A percentile compares a stretch with the other conserved stretches of the same genome.
Evolutionary conservation across 2,888 invertebrate species (phyloP).

Genomic region (Brachylomia viminalis): DNA sequence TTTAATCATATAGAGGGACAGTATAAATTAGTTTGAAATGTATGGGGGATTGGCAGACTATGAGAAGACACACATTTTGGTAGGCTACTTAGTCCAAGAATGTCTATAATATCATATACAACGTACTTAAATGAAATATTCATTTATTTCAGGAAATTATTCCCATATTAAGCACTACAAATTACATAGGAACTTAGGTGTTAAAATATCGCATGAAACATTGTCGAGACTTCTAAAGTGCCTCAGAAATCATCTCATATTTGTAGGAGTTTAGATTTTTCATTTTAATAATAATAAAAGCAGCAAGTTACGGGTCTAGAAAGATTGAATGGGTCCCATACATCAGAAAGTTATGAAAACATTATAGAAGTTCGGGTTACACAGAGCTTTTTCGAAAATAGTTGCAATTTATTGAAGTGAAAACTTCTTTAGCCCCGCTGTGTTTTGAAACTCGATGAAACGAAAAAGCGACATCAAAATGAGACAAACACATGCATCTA

Average conservation of each 20-base stretch:
- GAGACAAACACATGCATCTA: no score
- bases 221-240: conserved; percentile 1
- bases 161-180: no score
- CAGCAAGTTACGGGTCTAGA: conserved; percentile 1
- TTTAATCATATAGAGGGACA: neutral
- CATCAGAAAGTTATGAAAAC: conserved; percentile 42
- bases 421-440: no score
- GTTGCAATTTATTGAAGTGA: conserved; percentile 22
- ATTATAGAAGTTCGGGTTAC: conserved; percentile 29
- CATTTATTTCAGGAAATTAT: no score
- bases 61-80: neutral
- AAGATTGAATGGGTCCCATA: conserved; percentile 23
- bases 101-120: conserved; percentile 1
- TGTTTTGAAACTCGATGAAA: no score
- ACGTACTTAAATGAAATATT: no score
- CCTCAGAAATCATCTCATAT: conserved; percentile 2
- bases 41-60: neutral
- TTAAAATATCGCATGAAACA: neutral
- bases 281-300: conserved; percentile 35
- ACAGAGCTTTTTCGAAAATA: conserved; percentile 20
- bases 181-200: no score
- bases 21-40: conserved; percentile 11
- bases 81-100: neutral
- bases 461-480: no score
- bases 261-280: conserved; percentile 6